Percentiles rank a stretch among this genome's conserved stretches.
phyloP scores from a whole-genome alignment of 2,113 vertebrate species.

The Andinoacara biseriatus region DNA sequence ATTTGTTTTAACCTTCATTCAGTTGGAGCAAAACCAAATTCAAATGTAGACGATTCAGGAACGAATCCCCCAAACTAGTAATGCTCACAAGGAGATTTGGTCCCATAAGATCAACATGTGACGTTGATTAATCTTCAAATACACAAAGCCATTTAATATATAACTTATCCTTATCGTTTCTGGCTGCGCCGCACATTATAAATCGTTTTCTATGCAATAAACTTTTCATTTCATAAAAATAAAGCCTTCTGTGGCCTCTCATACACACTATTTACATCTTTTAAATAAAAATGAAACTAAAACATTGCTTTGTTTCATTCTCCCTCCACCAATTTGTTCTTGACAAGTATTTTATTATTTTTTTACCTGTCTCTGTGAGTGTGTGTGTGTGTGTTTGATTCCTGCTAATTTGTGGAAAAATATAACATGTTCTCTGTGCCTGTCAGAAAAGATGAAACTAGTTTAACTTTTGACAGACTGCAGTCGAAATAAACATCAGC shows the following conservation, averaged over 20 bases:
- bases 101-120: conserved; percentile 20
- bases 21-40: not conserved
- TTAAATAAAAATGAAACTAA: not conserved
- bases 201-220: not conserved
- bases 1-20: not conserved
- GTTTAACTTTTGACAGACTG: not conserved
- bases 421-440: not conserved
- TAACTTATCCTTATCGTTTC: not conserved
- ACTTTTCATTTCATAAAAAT: not conserved
- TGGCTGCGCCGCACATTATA: conserved; percentile 3
- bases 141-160: conserved; percentile 16
- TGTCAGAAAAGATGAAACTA: conserved; percentile 2
- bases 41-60: not conserved
- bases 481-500: not conserved
- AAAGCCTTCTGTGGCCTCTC: not conserved
- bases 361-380: not conserved
- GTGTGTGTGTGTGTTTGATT: not conserved
- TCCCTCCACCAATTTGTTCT: not conserved
- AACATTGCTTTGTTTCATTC: not conserved
- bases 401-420: not conserved
- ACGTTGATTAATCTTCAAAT: conserved; percentile 26
- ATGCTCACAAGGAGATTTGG: not conserved
- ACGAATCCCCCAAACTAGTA: not conserved
- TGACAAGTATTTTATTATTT: not conserved
- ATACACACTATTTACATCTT: conserved; percentile 3